Base-by-base conservation (phyloP, 2,888 invertebrate genomes). In the Halictus ligatus region DNA sequence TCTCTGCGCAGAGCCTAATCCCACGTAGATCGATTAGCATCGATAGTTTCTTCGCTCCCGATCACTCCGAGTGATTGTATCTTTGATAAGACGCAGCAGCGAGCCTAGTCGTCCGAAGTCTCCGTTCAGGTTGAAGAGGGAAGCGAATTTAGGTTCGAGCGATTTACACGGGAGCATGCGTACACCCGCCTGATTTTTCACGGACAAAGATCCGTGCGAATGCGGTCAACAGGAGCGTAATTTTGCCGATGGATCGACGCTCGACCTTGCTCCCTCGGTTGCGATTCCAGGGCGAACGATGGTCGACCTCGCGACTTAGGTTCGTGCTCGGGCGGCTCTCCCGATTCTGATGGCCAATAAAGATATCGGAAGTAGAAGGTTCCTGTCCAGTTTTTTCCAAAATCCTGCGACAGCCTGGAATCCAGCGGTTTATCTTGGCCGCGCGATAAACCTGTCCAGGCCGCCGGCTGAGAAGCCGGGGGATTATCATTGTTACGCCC, bases 401-500 rank as follows among this genome's bases (percentile, higher is more conserved):
- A 69, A 35, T 46, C 46, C 48, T 48, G 74, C 74, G 74, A 75
- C 46, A 75, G 6, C 7, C 40, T 69, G 40, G 48, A 46, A 69
- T 48, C 35, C 50, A 43, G n/a, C 50, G 72, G 50, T 77, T 29
- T 64, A 64, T 64, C 46, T 72, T 35, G 21, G 29, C 13, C 43
- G 10, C 21, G 54, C 43, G 71, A 71, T 71, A 71, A 71, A 71
- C 71, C 43, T 71, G 71, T 71, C 71, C 43, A 25, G 50, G 58
- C 50, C 50, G 69, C 35, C 15, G 25, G 35, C 21, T 43, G 29
- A 64, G 46, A 64, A 50, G 76, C 54, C 13, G 64, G 25, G 58
- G 46, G 54, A 83, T 73, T 78, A 75, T 73, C 48, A 80, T 83
- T 78, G 78, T 89, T 89, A 89, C 88, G 76, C 78, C 80, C 80